These are phyloP conservation scores for Cerceris ruficornis DNA, from an alignment of 2,888 invertebrate genomes.

Conservation along the genomic window DNA sequence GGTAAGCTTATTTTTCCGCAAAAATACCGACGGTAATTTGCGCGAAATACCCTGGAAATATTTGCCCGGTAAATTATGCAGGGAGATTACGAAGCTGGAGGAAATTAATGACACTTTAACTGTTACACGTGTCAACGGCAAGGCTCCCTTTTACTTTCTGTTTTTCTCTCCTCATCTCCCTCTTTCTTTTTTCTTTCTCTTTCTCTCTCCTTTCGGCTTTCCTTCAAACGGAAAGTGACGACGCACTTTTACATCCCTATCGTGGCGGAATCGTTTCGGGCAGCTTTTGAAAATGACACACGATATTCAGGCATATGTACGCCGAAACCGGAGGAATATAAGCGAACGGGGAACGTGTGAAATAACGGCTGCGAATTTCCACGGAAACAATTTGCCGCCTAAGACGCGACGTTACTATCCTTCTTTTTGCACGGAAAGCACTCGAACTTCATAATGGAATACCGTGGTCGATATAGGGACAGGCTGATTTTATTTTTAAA, in stretches of 20 bases:
- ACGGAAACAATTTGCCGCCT: slow-evolving; percentile 65
- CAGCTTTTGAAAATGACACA: slow-evolving; percentile 75
- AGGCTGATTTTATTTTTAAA: background rate
- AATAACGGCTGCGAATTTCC: slow-evolving; percentile 70
- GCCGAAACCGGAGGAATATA: slow-evolving; percentile 57
- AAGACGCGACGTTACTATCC: slow-evolving; percentile 56
- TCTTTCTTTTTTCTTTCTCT: slow-evolving; percentile 21
- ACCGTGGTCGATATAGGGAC: slow-evolving; percentile 8
- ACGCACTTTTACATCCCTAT: slow-evolving; percentile 38
- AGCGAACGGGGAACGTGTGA: slow-evolving; percentile 63
- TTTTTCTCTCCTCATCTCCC: background rate
- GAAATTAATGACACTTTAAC: slow-evolving; percentile 33
- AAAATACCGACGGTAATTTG: too few species aligned
- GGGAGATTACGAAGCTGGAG: background rate
- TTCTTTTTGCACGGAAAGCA: slow-evolving; percentile 47
- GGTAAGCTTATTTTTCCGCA: too few species aligned
- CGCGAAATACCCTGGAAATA: background rate
- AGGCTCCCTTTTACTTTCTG: slow-evolving; percentile 33
- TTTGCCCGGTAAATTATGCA: background rate
- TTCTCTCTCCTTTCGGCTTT: background rate
- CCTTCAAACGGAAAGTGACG: slow-evolving; percentile 44
- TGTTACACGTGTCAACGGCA: slow-evolving; percentile 42
- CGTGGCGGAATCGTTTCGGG: slow-evolving; percentile 36
- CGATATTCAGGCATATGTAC: slow-evolving; percentile 71
- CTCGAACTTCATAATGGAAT: slow-evolving; percentile 57